Base-by-base conservation (phyloP, 1,140 invertebrate genomes). In the Venturia canescens region DNA sequence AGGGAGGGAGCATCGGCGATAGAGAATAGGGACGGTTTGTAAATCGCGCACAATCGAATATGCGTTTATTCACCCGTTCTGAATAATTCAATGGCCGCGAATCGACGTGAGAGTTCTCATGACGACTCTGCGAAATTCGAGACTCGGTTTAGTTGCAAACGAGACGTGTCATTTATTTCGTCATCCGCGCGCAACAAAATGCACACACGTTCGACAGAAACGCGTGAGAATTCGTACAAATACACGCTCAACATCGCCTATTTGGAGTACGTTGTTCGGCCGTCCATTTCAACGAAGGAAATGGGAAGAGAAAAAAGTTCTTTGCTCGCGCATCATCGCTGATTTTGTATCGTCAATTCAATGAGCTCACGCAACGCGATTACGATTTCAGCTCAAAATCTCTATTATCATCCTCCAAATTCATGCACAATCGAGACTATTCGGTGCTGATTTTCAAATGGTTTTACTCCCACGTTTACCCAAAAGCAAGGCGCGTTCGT, bases 41-140 rank as follows among this genome's bases (percentile, higher is more conserved):
- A 76, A 16, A 76, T 50, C 60, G 72, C 29, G 23, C 21, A 70
- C 48, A 53, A 60, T 66, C 71, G 48, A 66, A 31, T 80, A 50
- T 77, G 67, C 72, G 75, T 79, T 78, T 80, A 34, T 23, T 48
- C 60, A 44, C 60, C 53, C 67, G 53, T 60, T 63, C 53, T 85
- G 84, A 85, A 86, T 86, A 84, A 86, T 86, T 85, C 84, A 86
- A 66, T 70, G 27, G 72, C 16, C 80, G 31, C 80, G 31, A 69
- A 27, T 69, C 66, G 13, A 16, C 31, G 29, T 18, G 50, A 26
- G 71, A 44, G 48, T 31, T 15, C 53, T 31, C 18, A 63, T 80
- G 79, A 3, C 29, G 27, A 60, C 63, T 34, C 72, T 29, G 27
- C 27, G 34, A 60, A 76, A 76, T 60, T n/a, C 72, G 27, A 78